Base-by-base conservation (phyloP, 1,140 invertebrate species). In the Fopius arisanus region DNA sequence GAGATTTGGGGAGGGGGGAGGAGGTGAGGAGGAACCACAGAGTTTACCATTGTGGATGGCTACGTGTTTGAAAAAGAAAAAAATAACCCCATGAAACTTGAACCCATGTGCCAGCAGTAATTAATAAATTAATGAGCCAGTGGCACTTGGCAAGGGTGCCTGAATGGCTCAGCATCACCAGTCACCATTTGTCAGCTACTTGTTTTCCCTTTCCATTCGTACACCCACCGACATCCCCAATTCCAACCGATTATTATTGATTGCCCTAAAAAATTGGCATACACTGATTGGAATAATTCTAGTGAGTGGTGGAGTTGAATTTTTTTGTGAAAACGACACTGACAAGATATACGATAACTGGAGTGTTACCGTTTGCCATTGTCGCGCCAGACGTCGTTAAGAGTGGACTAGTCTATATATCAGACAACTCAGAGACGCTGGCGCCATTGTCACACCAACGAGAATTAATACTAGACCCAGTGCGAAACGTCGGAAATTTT, bases 401-500 rank as follows among this genome's bases (percentile, higher is more conserved):
- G 19, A 41, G 26, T 65, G 67, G 40, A 21, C 66, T 51, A 65
- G 51, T 40, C 66, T 75, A 75, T 75, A 67, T 67, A 71, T 75
- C 74, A 70, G 51, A 68, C 31, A 41, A 62, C 28, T 28, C 12
- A 41, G 40, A 66, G 51, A 67, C 70, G 31, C 51, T 68, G 74
- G 74, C 70, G 70, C 70, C 74, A 40, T 54, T 72, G 74, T 75
- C 63, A 72, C 74, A 65, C 19, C 16, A 26, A 71, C n/a, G 48
- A 63, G 37, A 75, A 75, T 75, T 75, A 75, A 75, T 75, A 70
- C n/a, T n/a, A 28, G 26, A 4, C 10, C 37, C 26, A 43, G 67
- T 74, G 54, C n/a, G 67, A 66, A 68, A 65, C 66, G 19, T 51
- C 74, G 74, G 74, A 72, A 75, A 70, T 75, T 19, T 63, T 63